Base-by-base conservation (phyloP, 2,888 invertebrate genomes). In the Ophion costatus region DNA sequence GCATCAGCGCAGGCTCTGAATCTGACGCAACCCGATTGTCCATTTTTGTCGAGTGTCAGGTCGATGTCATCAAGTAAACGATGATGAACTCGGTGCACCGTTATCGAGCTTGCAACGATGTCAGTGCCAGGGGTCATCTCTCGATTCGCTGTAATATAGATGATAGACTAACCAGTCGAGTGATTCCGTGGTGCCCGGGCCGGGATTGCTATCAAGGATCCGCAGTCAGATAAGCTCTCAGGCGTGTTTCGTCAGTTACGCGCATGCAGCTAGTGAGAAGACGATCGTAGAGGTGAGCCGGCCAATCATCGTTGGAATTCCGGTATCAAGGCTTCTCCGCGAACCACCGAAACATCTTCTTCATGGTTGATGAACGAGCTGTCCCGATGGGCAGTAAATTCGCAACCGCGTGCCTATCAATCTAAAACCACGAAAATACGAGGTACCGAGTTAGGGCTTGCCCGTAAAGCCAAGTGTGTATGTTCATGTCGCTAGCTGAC, bases 291-390 rank as follows among this genome's bases (percentile, higher is more conserved):
- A 45, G 20, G 64, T 64, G 64, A 75, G 20, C 61, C 70, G 71
- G 29, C 20, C 33, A 17, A 66, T 66, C 59, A 73, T 73, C 63
- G 80, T 67, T 73, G 75, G 79, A 76, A 82, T 67, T 38, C 22
- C 29, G n/a, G 76, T 73, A 56, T 59, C 67, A 69, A 56, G 56
- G 61, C 66, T 45, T 24, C 64, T 67, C 73, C 79, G 80, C 45
- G 74, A 87, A 86, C 87, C 87, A 89, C 89, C 51, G 51, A 51
- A 90, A 90, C 91, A 90, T 88, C 91, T 91, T 89, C 90, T 90
- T 91, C 91, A 89, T 89, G 86, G 70, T 84, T 85, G 87, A 88
- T 87, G 83, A 84, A 88, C 82, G 86, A 85, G 81, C 77, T 86
- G 84, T 86, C 86, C 85, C 80, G 77, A 82, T 82, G 87, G 82